Evolutionary conservation across 2,797 vertebrate genomes (phyloP), one percentile per base, ranked within the genome.

Genomic region (Hybognathus amarus): DNA sequence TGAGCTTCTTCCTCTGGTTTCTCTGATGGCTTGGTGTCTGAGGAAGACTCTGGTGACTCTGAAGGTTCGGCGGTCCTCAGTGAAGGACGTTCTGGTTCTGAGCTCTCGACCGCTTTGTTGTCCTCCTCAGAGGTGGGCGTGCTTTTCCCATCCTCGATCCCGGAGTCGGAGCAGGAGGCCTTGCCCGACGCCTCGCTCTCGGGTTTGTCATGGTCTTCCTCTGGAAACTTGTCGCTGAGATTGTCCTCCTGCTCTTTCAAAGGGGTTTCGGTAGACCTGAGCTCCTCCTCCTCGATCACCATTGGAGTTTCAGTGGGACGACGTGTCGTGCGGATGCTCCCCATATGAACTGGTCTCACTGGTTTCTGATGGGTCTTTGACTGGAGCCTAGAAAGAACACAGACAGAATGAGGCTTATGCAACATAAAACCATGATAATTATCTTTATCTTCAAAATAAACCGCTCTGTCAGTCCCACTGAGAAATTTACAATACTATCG

Each of bases 271-370:
- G 64, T 87, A 66, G 87, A 76, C 17, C 90, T 92, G 77, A 90
- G 56, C 82, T 82, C 79, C 79, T 91, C 79, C 79, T 91, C 87
- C 30, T 85, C 87, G 61, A 40, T 80, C 63, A 13, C 89, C 86
- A 4, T 80, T 90, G 68, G 1, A 77, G 59, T n/a, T 76, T 68
- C 64, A 17, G 54, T 77, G 92, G 89, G 15, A 90, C 86, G 63
- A n/a, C 80, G 79, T 61, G 15, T 92, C 92, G 0, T 38, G 78
- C 30, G 89, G 85, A 15, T 94, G 94, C 82, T 96, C 94, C 1
- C 88, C 93, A 18, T 95, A 94, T 68, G 96, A 89, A 87, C 95
- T 97, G 86, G 94, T 90, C 89, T 95, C 95, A 90, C 93, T 96
- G 0, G 69, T 93, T 85, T 95, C 93, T 0, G 95, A 95, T 2